Percentiles rank a stretch among this genome's conserved stretches.
Evolutionary conservation across 2,888 invertebrate species (phyloP).

Genomic region (Coelinius sp.): DNA sequence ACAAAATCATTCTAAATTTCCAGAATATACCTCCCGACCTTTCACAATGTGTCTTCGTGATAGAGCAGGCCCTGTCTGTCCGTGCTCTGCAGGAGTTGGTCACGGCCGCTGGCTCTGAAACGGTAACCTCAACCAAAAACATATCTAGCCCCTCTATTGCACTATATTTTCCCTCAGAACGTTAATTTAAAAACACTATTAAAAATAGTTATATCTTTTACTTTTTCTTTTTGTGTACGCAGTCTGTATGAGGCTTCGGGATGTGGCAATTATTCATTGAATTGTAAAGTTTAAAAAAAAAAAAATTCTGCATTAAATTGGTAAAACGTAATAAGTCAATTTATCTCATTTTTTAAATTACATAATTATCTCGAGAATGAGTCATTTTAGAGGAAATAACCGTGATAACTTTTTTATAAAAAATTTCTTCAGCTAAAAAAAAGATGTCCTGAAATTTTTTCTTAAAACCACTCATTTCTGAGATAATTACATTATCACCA

Average conservation of each 20-base stretch:
- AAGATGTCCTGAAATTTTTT: too few species aligned
- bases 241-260: slow-evolving; percentile 27
- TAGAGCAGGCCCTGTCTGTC: slow-evolving; percentile 99
- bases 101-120: slow-evolving; percentile 93
- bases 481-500: too few species aligned
- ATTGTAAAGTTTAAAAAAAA: background rate
- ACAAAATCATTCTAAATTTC: slow-evolving; percentile 53
- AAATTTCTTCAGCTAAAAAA: too few species aligned
- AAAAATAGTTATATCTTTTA: slow-evolving; percentile 16
- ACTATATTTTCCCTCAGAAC: slow-evolving; percentile 26
- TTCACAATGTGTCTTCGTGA: slow-evolving; percentile 98
- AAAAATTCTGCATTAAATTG: background rate
- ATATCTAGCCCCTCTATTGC: slow-evolving; percentile 27
- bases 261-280: slow-evolving; percentile 14
- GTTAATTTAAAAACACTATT: slow-evolving; percentile 13
- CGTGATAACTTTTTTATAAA: too few species aligned
- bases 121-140: slow-evolving; percentile 77
- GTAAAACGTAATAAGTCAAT: background rate
- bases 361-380: too few species aligned
- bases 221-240: background rate
- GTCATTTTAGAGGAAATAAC: too few species aligned
- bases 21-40: slow-evolving; percentile 97
- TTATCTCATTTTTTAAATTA: background rate
- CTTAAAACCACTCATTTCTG: too few species aligned
- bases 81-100: slow-evolving; percentile 98